These are phyloP conservation scores for Salticus scenicus DNA, from an alignment of 2,888 invertebrate species.

Conservation along the genomic window DNA sequence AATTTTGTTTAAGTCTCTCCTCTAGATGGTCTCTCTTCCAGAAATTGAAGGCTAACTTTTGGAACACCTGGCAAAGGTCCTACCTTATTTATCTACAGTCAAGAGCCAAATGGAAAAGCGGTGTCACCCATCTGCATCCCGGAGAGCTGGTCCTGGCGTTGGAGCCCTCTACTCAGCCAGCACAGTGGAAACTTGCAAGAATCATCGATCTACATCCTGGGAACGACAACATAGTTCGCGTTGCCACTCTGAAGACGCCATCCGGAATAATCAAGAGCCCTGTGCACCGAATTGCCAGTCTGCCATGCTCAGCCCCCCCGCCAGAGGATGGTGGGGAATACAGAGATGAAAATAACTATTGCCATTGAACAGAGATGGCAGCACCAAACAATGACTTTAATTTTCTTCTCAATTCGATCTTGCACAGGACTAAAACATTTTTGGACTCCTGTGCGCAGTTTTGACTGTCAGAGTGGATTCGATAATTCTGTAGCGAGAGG, in stretches of 20 bases:
- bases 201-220: background rate
- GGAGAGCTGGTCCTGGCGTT: background rate
- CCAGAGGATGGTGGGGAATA: no score
- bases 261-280: background rate
- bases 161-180: background rate
- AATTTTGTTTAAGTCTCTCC: background rate
- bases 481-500: no score
- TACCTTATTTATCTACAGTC: background rate
- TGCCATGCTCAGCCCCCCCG: background rate
- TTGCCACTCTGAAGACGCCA: background rate
- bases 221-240: background rate
- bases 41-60: background rate
- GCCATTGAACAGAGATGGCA: no score
- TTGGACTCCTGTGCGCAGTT: no score
- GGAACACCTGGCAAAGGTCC: background rate
- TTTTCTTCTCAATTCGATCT: no score
- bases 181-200: background rate
- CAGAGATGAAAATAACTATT: no score
- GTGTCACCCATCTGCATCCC: background rate
- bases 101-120: background rate
- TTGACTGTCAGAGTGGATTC: no score
- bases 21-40: background rate
- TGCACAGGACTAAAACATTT: no score
- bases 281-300: background rate
- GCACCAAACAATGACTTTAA: no score